phyloP scores from a whole-genome alignment of 2,113 vertebrate species.

The Caretta caretta region DNA sequence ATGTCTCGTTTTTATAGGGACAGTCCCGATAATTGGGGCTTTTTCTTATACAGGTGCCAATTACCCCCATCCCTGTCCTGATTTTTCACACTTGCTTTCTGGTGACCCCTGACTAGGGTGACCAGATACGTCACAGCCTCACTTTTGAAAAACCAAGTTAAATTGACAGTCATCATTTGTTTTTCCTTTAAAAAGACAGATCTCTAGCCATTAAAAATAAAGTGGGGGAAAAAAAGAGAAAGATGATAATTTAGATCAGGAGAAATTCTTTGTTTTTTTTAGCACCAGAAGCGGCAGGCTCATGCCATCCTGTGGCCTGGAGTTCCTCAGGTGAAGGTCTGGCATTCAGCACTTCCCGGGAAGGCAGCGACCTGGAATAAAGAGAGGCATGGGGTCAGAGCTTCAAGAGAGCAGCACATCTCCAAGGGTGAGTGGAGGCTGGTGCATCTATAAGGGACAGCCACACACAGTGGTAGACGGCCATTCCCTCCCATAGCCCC shows the following conservation, averaged over 20 bases:
- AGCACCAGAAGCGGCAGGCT: neutral
- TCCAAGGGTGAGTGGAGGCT: neutral
- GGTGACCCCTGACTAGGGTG: too few relatives aligned
- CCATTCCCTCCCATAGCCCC: neutral
- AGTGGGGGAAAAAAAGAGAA: neutral
- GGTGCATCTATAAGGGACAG: neutral
- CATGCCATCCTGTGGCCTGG: neutral
- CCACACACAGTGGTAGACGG: neutral
- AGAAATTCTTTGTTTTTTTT: neutral
- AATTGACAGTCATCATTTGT: neutral
- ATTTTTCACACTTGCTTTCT: too few relatives aligned
- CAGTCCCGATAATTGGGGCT: too few relatives aligned
- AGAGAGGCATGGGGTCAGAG: neutral
- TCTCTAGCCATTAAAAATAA: neutral
- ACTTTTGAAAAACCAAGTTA: neutral
- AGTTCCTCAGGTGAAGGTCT: neutral
- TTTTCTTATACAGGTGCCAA: too few relatives aligned
- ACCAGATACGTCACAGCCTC: neutral
- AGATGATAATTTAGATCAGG: neutral
- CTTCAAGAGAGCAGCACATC: neutral
- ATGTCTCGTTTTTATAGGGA: too few relatives aligned
- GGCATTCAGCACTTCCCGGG: slow-evolving; percentile 5
- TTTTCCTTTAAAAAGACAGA: neutral
- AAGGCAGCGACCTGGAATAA: neutral
- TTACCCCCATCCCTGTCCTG: too few relatives aligned